Evolutionary conservation across 2,113 vertebrate genomes (phyloP).

Genomic region (Sinocyclocheilus anophthalmus): DNA sequence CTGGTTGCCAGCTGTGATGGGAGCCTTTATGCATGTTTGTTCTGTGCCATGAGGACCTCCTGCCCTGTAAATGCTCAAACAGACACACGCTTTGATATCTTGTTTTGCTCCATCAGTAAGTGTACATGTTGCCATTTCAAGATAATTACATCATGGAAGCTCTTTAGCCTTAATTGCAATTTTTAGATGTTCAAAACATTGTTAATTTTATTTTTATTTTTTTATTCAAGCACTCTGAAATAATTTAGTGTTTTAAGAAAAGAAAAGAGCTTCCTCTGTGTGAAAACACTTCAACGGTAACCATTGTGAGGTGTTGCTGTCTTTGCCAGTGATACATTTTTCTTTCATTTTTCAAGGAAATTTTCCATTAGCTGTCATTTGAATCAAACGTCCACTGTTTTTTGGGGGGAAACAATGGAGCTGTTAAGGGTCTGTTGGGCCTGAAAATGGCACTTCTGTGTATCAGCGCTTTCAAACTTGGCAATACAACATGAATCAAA

Average conservation of each 20-base stretch:
- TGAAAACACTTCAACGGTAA: neutral
- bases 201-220: neutral
- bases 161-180: neutral
- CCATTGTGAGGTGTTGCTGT: neutral
- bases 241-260: no score
- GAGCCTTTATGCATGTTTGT: constrained; percentile 28
- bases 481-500: constrained; percentile 12
- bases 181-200: neutral
- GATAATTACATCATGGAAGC: neutral
- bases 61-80: constrained; percentile 38
- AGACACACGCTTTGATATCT: neutral
- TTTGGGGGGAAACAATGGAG: neutral
- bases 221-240: neutral
- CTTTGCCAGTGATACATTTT: neutral
- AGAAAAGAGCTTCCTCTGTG: neutral
- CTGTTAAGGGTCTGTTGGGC: constrained; percentile 12
- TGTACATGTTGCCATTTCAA: neutral
- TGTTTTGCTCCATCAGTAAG: neutral
- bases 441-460: neutral
- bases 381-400: neutral
- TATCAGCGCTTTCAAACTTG: neutral
- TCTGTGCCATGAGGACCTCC: constrained; percentile 34
- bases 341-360: neutral
- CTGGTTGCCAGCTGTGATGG: constrained; percentile 24
- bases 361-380: constrained; percentile 14